Conservation (phyloP, 2,113 vertebrate genomes). For the Dunckerocampus dactyliophorus region DNA sequence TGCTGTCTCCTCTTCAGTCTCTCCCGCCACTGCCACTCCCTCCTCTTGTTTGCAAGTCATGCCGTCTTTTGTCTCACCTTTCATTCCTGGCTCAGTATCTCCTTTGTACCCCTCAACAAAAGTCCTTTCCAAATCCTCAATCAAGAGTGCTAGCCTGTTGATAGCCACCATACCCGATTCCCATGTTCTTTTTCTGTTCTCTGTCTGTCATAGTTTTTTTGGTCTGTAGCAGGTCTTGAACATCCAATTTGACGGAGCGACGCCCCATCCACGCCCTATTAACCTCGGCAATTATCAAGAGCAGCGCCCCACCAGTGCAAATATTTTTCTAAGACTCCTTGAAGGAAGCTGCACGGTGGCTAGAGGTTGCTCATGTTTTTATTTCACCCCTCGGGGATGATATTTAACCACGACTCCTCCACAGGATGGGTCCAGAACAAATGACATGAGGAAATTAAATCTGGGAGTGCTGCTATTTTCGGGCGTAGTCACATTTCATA, state of each 20-base stretch:
- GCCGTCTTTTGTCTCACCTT: constrained; percentile 16
- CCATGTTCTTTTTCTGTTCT: neutral
- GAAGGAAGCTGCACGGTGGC: constrained; percentile 26
- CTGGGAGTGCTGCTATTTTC: constrained; percentile 44
- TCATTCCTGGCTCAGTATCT: constrained; percentile 13
- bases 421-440: constrained; percentile 50
- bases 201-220: neutral
- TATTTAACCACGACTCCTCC: constrained; percentile 45
- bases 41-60: constrained; percentile 24
- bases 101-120: constrained; percentile 33
- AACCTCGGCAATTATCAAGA: constrained; percentile 30
- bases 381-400: constrained; percentile 25
- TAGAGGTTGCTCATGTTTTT: constrained; percentile 21
- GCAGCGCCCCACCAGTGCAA: constrained; percentile 24
- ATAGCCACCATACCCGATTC: too few relatives aligned
- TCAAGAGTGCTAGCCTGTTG: too few relatives aligned
- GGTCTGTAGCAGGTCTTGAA: neutral
- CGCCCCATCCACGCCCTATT: constrained; percentile 8
- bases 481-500: constrained; percentile 44
- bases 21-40: constrained; percentile 15
- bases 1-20: constrained; percentile 17
- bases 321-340: constrained; percentile 31
- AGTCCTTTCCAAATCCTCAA: neutral
- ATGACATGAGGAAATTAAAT: constrained; percentile 63
- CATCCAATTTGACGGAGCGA: neutral